Evolutionary conservation across 2,888 invertebrate genomes (phyloP).

Genomic region (Euplexia lucipara): DNA sequence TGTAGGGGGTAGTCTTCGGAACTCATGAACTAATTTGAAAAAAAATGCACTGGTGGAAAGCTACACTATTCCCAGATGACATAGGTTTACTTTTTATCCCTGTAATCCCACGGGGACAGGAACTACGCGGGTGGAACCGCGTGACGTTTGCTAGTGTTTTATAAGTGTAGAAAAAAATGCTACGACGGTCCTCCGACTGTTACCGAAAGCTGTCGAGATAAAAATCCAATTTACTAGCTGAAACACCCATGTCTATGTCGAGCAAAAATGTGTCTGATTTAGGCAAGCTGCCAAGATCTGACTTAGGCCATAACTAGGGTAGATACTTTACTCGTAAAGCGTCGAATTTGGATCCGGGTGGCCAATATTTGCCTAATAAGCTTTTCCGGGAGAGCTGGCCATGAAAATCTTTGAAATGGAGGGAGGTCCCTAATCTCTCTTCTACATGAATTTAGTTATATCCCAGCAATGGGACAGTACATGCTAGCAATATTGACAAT

Average conservation of each 20-base stretch:
- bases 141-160: no score
- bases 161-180: slow-evolving; percentile 26
- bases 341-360: background rate
- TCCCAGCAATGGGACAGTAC: no score
- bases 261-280: slow-evolving; percentile 3
- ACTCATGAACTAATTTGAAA: no score
- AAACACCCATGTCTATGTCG: slow-evolving; percentile 11
- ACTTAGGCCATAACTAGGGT: background rate
- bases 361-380: background rate
- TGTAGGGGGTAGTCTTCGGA: no score
- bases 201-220: slow-evolving; percentile 22
- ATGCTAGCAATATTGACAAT: background rate
- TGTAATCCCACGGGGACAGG: no score
- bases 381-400: background rate
- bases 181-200: slow-evolving; percentile 1
- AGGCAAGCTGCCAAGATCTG: slow-evolving; percentile 1
- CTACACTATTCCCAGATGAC: no score
- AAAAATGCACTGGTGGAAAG: no score
- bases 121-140: no score
- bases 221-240: slow-evolving; percentile 31
- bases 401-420: no score
- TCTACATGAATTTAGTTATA: no score
- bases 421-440: no score
- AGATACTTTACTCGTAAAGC: background rate
- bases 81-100: no score